Base-by-base conservation (phyloP, 2,113 vertebrate genomes). In the Caranx ignobilis region DNA sequence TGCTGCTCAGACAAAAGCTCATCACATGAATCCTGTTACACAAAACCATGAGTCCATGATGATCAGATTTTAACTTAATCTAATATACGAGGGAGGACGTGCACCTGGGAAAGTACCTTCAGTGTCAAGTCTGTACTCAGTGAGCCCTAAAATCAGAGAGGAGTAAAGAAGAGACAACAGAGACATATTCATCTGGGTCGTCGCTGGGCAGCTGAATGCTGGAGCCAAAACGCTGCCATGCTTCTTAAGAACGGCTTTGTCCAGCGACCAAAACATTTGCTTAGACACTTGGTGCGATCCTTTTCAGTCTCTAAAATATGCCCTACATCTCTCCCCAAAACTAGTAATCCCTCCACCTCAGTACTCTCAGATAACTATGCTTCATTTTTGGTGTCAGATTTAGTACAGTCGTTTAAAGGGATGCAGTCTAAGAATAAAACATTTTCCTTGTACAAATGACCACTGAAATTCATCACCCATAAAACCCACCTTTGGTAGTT, bases 171-270 rank as follows among this genome's bases (percentile, higher is more conserved):
- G 34, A 69, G 70, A 70, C 66, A 34, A 71, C 71, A 21, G 79
- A 79, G 67, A 82, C 88, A 86, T 81, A 21, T 86, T 79, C 63
- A 48, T 79, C 65, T 70, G 83, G 68, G 71, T 16, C 61, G 86
- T 88, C 55, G 64, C 87, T 62, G 68, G 77, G 85, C 73, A 90
- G 89, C 85, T 70, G 75, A 60, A 60, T 0, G 9, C 34, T n/a
- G 61, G 67, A 85, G 83, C 86, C 88, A 83, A 90, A 91, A 88
- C 63, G 87, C 82, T 74, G 89, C 73, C 79, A n/a, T 60, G 79
- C 64, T 77, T 69, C 64, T 77, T 68, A 80, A 56, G 59, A 86
- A 78, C 41, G 71, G 68, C 81, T 86, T 78, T 81, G 87, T 87
- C 66, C 52, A 55, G 65, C 13, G 48, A 81, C 21, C 48, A 59